Evolutionary conservation across 2,888 invertebrate genomes (phyloP).

Genomic region (Trachelus stipa): DNA sequence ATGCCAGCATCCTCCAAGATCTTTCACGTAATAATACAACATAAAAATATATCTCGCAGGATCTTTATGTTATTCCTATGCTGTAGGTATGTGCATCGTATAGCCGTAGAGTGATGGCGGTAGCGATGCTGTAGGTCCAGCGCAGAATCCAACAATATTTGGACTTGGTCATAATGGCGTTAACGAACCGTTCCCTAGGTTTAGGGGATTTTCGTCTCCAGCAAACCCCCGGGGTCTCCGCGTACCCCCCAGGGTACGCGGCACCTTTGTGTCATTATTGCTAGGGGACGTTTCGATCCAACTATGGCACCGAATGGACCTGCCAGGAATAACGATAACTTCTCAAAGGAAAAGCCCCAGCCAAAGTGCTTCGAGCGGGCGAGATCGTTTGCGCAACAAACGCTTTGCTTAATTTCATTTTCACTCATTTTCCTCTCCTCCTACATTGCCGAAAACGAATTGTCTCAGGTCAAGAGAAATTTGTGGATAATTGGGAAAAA

Average conservation of each 20-base stretch:
- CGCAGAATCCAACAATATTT: conserved; percentile 50
- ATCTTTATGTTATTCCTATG: background rate
- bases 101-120: background rate
- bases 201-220: conserved; percentile 42
- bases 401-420: background rate
- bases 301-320: conserved; percentile 5
- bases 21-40: background rate
- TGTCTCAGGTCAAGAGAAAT: background rate
- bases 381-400: background rate
- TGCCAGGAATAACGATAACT: background rate
- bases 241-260: conserved; percentile 30
- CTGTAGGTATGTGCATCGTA: background rate
- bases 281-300: conserved; percentile 14
- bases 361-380: background rate
- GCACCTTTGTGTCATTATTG: conserved; percentile 50
- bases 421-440: background rate
- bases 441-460: background rate
- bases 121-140: conserved; percentile 44
- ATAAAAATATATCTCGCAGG: background rate
- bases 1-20: background rate
- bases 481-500: background rate
- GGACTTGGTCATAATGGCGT: conserved; percentile 48
- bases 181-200: conserved; percentile 48
- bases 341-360: background rate
- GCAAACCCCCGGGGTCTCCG: conserved; percentile 26